A percentile compares a stretch with the other conserved stretches of the same genome.
Evolutionary conservation across 2,888 invertebrate genomes (phyloP).

Genomic region (Heliconius charithonia): DNA sequence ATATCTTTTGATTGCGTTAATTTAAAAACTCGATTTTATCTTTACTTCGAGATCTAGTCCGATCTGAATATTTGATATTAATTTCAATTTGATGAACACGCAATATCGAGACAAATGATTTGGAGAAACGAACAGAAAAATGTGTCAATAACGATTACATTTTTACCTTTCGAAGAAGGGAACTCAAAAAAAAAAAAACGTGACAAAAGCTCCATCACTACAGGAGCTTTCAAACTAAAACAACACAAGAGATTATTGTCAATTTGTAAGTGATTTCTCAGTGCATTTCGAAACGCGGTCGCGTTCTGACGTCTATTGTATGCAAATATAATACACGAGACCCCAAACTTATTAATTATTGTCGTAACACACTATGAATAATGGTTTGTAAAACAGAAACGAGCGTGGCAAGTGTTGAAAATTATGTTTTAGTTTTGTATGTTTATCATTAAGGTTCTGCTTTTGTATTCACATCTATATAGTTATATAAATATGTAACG

Average conservation of each 20-base stretch:
- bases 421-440: constrained; percentile 32
- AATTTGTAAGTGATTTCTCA: constrained; percentile 44
- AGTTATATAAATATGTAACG: too few relatives aligned
- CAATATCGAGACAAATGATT: too few relatives aligned
- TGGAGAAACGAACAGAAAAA: too few relatives aligned
- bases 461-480: background rate
- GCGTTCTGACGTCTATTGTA: constrained; percentile 73
- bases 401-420: constrained; percentile 46
- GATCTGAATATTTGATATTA: too few relatives aligned
- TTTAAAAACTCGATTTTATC: too few relatives aligned
- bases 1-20: too few relatives aligned
- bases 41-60: too few relatives aligned
- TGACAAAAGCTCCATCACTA: constrained; percentile 33
- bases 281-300: constrained; percentile 62
- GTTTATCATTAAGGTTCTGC: constrained; percentile 1
- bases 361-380: constrained; percentile 70
- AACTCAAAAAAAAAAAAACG: background rate
- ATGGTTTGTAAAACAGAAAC: constrained; percentile 53
- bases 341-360: constrained; percentile 82
- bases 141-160: too few relatives aligned
- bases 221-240: constrained; percentile 48
- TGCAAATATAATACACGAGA: constrained; percentile 69
- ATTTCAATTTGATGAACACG: too few relatives aligned
- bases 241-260: constrained; percentile 53
- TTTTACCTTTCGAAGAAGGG: background rate